Evolutionary conservation across 2,113 vertebrate genomes (phyloP).

Genomic region (Heterochromis multidens): DNA sequence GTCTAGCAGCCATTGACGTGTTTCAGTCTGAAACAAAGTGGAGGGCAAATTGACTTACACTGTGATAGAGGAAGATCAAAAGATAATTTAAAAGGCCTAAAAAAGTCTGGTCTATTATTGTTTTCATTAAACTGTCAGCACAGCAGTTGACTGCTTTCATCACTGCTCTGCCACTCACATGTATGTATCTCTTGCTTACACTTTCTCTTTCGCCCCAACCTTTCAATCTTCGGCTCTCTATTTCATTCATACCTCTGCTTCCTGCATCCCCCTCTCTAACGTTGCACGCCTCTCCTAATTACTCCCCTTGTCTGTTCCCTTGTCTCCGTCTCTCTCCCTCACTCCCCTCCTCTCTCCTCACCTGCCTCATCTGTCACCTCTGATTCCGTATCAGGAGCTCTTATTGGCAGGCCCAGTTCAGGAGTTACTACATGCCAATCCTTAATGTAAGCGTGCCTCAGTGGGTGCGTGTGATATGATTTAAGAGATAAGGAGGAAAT

Average conservation of each 20-base stretch:
- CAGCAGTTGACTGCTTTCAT: not conserved
- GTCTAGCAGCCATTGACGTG: not conserved
- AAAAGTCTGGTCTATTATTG: not conserved
- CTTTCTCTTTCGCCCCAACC: not conserved
- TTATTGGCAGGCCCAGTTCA: slow-evolving; percentile 3
- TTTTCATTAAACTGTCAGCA: not conserved
- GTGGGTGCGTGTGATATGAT: not conserved
- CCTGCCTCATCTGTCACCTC: slow-evolving; percentile 42
- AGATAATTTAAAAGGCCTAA: not conserved
- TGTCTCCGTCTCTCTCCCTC: not conserved
- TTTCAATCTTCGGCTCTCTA: not conserved
- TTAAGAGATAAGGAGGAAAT: not conserved
- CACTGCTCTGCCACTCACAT: not conserved
- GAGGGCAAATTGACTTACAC: not conserved
- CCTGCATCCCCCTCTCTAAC: not conserved
- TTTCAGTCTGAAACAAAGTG: not conserved
- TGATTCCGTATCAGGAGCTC: slow-evolving; percentile 15
- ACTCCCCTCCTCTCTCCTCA: slow-evolving; percentile 9
- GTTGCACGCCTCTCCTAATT: slow-evolving; percentile 47
- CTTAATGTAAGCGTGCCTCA: not conserved
- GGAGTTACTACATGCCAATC: not conserved
- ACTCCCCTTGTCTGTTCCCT: slow-evolving; percentile 23
- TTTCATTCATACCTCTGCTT: not conserved
- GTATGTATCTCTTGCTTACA: not conserved
- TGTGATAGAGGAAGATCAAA: not conserved